A percentile compares a stretch with the other conserved stretches of the same genome.
phyloP scores from a whole-genome alignment of 1,140 invertebrate species.

The Aphaenogaster rudis region DNA sequence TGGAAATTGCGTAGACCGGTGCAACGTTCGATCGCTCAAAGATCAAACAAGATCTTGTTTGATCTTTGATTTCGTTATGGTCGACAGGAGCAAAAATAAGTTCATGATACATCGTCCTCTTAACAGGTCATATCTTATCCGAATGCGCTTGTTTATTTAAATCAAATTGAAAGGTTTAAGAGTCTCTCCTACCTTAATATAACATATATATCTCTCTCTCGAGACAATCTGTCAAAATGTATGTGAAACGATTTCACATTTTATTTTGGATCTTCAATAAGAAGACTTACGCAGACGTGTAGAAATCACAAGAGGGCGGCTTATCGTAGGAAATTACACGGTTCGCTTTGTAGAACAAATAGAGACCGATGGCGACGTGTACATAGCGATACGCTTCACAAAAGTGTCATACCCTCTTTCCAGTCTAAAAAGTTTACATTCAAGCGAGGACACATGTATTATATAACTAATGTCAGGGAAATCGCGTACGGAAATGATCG shows the following conservation, averaged over 20 bases:
- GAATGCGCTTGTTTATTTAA: not conserved
- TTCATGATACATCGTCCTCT: not conserved
- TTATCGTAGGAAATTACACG: constrained; percentile 26
- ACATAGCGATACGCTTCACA: constrained; percentile 30
- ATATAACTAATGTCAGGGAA: constrained; percentile 25
- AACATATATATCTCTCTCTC: not conserved
- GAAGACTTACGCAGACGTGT: not conserved
- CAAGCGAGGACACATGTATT: constrained; percentile 24
- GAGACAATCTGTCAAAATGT: not conserved
- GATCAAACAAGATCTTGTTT: not conserved
- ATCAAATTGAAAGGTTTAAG: not conserved
- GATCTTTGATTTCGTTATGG: not conserved
- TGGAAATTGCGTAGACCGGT: not conserved
- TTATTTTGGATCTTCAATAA: not conserved
- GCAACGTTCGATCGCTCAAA: not conserved
- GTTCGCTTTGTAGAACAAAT: constrained; percentile 30
- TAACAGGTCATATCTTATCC: not conserved
- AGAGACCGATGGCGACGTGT: constrained; percentile 4
- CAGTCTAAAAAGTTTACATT: constrained; percentile 34
- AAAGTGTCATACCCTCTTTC: constrained; percentile 18
- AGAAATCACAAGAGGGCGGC: constrained; percentile 1
- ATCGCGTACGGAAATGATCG: constrained; percentile 13
- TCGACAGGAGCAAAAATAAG: not conserved
- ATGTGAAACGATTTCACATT: not conserved
- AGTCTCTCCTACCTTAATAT: not conserved